Evolutionary conservation across 1,140 invertebrate genomes (phyloP), one percentile per base, ranked within the genome.

Genomic region (Drosophila tsacasi): DNA sequence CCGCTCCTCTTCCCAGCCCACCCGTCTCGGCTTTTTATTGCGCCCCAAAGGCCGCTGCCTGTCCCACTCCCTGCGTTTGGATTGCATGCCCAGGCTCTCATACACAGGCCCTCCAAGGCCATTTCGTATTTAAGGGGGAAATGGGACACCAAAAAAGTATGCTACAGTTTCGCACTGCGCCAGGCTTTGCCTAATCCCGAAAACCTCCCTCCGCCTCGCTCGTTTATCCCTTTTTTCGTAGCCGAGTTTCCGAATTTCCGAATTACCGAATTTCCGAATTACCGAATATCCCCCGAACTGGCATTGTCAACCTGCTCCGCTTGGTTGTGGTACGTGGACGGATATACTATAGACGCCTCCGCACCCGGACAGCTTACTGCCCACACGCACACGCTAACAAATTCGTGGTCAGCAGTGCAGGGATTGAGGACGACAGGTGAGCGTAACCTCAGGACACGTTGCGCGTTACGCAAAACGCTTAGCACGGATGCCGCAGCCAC

Each of bases 111-210:
- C 52, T 13, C 2, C 21, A 32, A 52, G 25, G 25, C 6, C 30
- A 35, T 42, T 13, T 49, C 32, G 64, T 23, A 69, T 71, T 81
- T 81, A 81, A 39, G 62, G 21, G 49, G 65, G 42, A 59, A 81
- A 79, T 52, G 64, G 61, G 44, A 64, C 79, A 44, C 79, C 83
- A 42, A 62, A 76, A 85, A 72, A 47, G 75, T 68, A 47, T 75
- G 79, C 69, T 66, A 76, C 42, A 72, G 49, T 85, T 72, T 71
- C 37, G 52, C 58, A 62, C 66, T 67, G 67, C 66, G 46, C 37
- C 76, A 17, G 37, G 35, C 46, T 73, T 49, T 72, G 65, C 46
- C 50, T 73, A 76, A 64, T 72, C 58, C 61, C 5, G 21, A 32
- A 46, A 72, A 23, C 35, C 30, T n/a, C 2, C 15, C 27, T 27